A percentile compares a stretch with the other conserved stretches of the same genome.
These are phyloP conservation scores for Horisme vitalbata DNA, from an alignment of 2,888 invertebrate species.

Conservation along the genomic window DNA sequence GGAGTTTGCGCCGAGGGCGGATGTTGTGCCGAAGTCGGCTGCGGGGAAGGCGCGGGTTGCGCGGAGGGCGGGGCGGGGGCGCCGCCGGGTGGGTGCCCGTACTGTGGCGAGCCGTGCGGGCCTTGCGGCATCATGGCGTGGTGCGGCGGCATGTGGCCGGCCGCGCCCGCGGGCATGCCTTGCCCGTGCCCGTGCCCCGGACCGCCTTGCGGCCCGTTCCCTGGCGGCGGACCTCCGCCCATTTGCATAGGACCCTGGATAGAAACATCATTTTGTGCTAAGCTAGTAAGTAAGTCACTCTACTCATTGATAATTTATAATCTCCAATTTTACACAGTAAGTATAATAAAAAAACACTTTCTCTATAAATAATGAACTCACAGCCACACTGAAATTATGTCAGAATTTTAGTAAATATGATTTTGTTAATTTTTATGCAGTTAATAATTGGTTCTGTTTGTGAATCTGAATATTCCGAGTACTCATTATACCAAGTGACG, in stretches of 20 bases:
- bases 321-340: no score
- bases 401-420: conserved; percentile 8
- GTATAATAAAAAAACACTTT: neutral
- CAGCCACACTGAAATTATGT: conserved; percentile 21
- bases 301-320: no score
- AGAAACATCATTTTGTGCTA: neutral
- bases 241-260: conserved; percentile 68
- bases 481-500: conserved; percentile 56
- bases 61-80: conserved; percentile 39
- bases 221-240: conserved; percentile 70
- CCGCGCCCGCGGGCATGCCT: conserved; percentile 51
- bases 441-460: conserved; percentile 4
- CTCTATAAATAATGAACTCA: neutral
- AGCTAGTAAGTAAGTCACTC: no score
- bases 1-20: conserved; percentile 67
- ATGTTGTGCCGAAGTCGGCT: conserved; percentile 45
- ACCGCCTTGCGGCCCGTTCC: conserved; percentile 63
- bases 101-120: conserved; percentile 48
- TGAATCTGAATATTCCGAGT: conserved; percentile 34
- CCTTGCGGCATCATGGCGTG: conserved; percentile 66
- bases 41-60: conserved; percentile 35
- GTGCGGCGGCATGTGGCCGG: conserved; percentile 61
- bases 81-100: conserved; percentile 46
- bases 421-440: conserved; percentile 11
- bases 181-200: conserved; percentile 73